Evolutionary conservation across 64 coral and sea anemone genomes (phyloP), one percentile per base, ranked within the genome.

Genomic region (Exaiptasia diaphana): DNA sequence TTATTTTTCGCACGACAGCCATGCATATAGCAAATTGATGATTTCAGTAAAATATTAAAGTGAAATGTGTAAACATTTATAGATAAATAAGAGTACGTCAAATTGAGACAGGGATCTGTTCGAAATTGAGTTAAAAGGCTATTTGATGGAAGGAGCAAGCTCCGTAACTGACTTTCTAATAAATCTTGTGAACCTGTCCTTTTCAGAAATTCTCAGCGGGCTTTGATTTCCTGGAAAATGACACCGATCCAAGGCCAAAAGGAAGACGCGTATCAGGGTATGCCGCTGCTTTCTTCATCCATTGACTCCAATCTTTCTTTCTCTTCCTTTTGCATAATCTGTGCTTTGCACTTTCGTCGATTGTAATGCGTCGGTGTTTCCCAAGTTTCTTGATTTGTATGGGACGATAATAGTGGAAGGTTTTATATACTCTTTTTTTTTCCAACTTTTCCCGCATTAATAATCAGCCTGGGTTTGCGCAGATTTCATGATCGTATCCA

Each of bases 151-250:
- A 15, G 24, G 11, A 54, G 17, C 50, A 23, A 54, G 50, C 13
- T 4, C 50, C 2, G 24, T 3, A 54, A n/a, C n/a, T 29, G 4
- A 12, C 28, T 64, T 15, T 31, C 17, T 73, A 21, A 2, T 41
- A 42, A 42, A 41, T 42, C 26, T 73, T 22, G 36, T 25, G 68
- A 18, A 37, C 38, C 64, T 41, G 17, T 30, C 24, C 44, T 45
- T 37, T 26, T 25, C 57, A 80, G 76, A 61, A 80, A 7, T 14
- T 43, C 15, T 29, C 31, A 1, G 76, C 76, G 64, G 64, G 76
- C 39, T 80, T 41, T 42, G 76, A 80, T 36, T 80, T 80, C 56
- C 13, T 61, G 35, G 57, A 42, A 15, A 26, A 80, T 58, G 12
- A 38, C 17, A 26, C 20, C 10, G 21, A 28, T n/a, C 21, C 24